Percentiles rank a stretch among this genome's conserved stretches.
Evolutionary conservation across 2,797 vertebrate genomes (phyloP).

Genomic region (Naso thynnoides): DNA sequence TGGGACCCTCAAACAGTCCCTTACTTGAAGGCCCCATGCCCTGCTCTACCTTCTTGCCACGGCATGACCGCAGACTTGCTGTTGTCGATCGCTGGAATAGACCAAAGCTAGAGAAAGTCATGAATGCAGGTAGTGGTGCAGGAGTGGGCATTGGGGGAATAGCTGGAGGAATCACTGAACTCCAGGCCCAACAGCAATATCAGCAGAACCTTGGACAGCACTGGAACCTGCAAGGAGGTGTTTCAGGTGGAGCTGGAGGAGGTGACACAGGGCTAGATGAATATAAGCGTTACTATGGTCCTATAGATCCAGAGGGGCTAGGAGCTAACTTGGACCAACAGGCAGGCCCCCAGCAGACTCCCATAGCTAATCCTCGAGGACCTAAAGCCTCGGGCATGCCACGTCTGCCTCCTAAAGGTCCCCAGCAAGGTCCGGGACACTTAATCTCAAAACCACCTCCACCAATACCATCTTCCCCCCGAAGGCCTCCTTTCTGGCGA

Average conservation of each 20-base stretch:
- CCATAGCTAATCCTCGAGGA: conserved; percentile 79
- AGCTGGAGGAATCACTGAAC: conserved; percentile 79
- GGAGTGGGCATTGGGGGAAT: conserved; percentile 78
- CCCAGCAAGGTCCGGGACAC: conserved; percentile 75
- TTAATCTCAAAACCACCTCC: conserved; percentile 85
- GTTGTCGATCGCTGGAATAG: conserved; percentile 91
- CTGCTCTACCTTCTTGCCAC: conserved; percentile 89
- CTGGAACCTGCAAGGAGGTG: conserved; percentile 75
- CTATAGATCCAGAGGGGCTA: conserved; percentile 92
- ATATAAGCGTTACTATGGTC: conserved; percentile 94
- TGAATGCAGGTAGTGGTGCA: conserved; percentile 66
- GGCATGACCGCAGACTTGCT: conserved; percentile 87
- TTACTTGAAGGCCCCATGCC: conserved; percentile 87
- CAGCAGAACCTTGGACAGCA: conserved; percentile 80
- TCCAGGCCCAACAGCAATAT: conserved; percentile 79
- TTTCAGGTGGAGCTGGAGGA: conserved; percentile 50
- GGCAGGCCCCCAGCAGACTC: conserved; percentile 80
- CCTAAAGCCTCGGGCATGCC: conserved; percentile 80
- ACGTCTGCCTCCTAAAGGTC: conserved; percentile 78
- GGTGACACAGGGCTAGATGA: conserved; percentile 86
- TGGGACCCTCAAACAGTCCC: conserved; percentile 88
- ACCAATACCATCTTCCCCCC: conserved; percentile 84
- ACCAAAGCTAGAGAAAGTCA: conserved; percentile 81
- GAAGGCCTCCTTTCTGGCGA: conserved; percentile 84
- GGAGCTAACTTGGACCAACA: conserved; percentile 81